These are phyloP conservation scores for Dunckerocampus dactyliophorus DNA, from an alignment of 2,113 vertebrate species.

Conservation along the genomic window DNA sequence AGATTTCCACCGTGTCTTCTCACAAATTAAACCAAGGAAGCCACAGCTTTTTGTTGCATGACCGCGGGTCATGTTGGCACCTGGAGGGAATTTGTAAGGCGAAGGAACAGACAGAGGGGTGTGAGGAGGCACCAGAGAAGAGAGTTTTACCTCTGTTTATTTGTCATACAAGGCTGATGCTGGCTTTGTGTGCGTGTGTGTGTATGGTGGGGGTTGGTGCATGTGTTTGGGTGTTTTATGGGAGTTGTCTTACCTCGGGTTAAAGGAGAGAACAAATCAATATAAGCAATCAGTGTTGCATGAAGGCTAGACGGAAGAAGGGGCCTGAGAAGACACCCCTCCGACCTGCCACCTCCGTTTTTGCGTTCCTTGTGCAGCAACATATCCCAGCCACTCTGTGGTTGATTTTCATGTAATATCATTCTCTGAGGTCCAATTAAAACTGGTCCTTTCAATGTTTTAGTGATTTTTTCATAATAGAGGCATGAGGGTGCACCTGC, in stretches of 20 bases:
- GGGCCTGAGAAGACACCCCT: background rate
- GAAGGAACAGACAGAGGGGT: background rate
- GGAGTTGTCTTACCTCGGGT: conserved; percentile 26
- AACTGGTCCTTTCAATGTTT: background rate
- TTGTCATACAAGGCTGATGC: conserved; percentile 11
- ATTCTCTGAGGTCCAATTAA: background rate
- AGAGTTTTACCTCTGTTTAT: conserved; percentile 32
- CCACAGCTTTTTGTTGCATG: conserved; percentile 47
- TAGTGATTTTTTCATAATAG: background rate
- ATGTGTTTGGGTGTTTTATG: conserved; percentile 37
- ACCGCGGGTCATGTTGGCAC: conserved; percentile 54
- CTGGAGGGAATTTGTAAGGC: conserved; percentile 19
- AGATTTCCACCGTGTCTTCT: conserved; percentile 50
- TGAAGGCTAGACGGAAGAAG: conserved; percentile 38
- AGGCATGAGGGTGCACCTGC: too few relatives aligned
- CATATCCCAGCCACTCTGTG: background rate
- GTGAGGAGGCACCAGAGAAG: conserved; percentile 2
- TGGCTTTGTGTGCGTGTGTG: conserved; percentile 3
- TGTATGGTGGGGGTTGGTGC: conserved; percentile 1
- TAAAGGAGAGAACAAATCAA: conserved; percentile 70
- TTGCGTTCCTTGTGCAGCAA: conserved; percentile 2
- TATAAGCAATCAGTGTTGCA: conserved; percentile 69
- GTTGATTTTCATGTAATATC: background rate
- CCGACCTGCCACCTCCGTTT: conserved; percentile 14
- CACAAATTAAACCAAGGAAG: conserved; percentile 53